Evolutionary conservation across 64 coral and sea anemone genomes (phyloP).

Genomic region (Catalaphyllia jardinei): DNA sequence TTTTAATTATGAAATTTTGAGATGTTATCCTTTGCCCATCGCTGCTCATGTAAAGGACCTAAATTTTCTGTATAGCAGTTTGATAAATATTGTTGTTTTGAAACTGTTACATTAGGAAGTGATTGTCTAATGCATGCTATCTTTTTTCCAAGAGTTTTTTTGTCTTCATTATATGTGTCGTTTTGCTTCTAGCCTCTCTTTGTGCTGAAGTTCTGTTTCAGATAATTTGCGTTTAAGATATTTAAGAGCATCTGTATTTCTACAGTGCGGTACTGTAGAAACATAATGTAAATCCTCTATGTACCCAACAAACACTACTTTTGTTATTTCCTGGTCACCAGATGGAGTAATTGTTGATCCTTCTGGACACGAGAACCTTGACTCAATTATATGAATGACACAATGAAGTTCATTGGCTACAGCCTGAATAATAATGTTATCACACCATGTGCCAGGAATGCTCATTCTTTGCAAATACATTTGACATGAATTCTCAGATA

Average conservation of each 20-base stretch:
- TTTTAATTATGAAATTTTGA: conserved; percentile 58
- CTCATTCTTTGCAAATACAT: conserved; percentile 53
- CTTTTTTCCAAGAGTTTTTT: too few relatives aligned
- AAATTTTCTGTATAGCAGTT: conserved; percentile 42
- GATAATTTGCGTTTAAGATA: too few relatives aligned
- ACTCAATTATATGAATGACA: conserved; percentile 77
- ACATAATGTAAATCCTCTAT: conserved; percentile 75
- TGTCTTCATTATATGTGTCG: too few relatives aligned
- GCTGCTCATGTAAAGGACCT: background rate
- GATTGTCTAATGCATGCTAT: too few relatives aligned
- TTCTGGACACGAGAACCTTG: conserved; percentile 43
- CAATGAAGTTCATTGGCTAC: conserved; percentile 72
- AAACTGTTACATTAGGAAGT: too few relatives aligned
- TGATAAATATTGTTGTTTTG: conserved; percentile 35
- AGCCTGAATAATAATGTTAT: conserved; percentile 53
- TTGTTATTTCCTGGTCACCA: background rate
- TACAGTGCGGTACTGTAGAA: conserved; percentile 60
- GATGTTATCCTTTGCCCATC: conserved; percentile 12
- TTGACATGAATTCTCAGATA: conserved; percentile 48
- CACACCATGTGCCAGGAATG: conserved; percentile 75
- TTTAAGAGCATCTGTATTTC: conserved; percentile 27
- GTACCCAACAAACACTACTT: conserved; percentile 70
- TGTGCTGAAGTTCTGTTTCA: too few relatives aligned
- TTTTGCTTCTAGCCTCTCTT: too few relatives aligned
- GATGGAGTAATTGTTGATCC: conserved; percentile 65